Conservation (phyloP, 2,113 vertebrate genomes). For the Pollimyrus isidori region DNA sequence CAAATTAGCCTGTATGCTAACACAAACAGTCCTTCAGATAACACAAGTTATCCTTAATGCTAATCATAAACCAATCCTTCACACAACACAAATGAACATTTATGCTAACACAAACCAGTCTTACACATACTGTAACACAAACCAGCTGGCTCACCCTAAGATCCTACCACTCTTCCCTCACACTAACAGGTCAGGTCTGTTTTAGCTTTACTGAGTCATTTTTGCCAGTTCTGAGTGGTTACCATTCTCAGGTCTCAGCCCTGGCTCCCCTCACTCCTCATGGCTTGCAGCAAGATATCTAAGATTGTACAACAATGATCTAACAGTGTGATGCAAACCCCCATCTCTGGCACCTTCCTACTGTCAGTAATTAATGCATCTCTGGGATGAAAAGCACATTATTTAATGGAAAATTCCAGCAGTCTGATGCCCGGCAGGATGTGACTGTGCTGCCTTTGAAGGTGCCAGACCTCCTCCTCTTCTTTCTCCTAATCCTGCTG, state of each 20-base stretch:
- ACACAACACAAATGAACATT: neutral
- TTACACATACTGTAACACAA: neutral
- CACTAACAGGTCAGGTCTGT: neutral
- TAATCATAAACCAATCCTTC: neutral
- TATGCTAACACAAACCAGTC: neutral
- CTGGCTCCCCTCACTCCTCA: neutral
- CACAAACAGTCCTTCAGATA: neutral
- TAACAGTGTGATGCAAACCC: neutral
- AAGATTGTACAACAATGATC: neutral
- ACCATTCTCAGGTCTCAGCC: neutral
- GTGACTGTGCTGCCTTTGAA: neutral
- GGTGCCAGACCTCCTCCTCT: neutral
- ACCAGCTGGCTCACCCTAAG: neutral
- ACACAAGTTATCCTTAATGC: neutral
- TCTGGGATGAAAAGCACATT: constrained; percentile 12
- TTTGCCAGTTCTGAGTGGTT: neutral
- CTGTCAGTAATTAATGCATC: neutral
- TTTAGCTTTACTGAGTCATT: neutral
- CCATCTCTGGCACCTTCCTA: neutral
- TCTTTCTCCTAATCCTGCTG: neutral
- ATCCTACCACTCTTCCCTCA: neutral
- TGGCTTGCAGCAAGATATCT: neutral
- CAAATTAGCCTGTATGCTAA: neutral
- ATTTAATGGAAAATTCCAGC: constrained; percentile 17
- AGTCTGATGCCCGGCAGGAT: neutral